A percentile compares a stretch with the other conserved stretches of the same genome.
phyloP scores from a whole-genome alignment of 2,797 vertebrate species.

The Clamator glandarius region DNA sequence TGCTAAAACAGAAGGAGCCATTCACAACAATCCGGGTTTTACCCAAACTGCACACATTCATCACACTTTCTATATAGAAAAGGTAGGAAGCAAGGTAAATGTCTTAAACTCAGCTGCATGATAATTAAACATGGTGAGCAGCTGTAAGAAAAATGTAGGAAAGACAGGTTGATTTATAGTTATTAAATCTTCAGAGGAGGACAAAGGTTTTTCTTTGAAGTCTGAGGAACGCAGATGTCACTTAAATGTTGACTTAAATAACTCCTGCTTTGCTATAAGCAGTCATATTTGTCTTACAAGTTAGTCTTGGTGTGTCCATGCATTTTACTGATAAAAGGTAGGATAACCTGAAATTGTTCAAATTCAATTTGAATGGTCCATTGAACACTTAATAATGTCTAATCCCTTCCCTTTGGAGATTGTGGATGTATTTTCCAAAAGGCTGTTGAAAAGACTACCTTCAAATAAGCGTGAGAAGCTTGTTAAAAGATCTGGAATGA shows the following conservation, averaged over 20 bases:
- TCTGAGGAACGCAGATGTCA: conserved; percentile 25
- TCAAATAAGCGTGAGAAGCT: not conserved
- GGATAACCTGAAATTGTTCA: conserved; percentile 22
- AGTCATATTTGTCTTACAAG: not conserved
- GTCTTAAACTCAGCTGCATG: not conserved
- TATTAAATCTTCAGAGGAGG: not conserved
- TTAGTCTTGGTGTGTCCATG: not conserved
- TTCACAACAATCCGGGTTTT: not conserved
- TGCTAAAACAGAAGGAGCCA: not conserved
- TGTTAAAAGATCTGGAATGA: not conserved
- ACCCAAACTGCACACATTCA: not conserved
- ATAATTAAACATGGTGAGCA: conserved; percentile 35
- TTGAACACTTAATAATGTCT: conserved; percentile 13
- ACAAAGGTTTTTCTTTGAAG: conserved; percentile 65
- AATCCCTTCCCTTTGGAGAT: conserved; percentile 27
- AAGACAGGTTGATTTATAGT: conserved; percentile 21
- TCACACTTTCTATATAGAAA: not conserved
- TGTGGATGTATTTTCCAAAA: not conserved
- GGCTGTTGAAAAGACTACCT: not conserved
- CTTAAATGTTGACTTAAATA: not conserved
- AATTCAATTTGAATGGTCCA: conserved; percentile 47
- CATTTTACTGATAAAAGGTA: conserved; percentile 18
- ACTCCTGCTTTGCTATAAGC: not conserved
- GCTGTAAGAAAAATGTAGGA: not conserved
- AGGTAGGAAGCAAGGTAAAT: conserved; percentile 3